These are phyloP conservation scores for Yponomeuta malinellus DNA, from an alignment of 2,888 invertebrate species.

Conservation along the genomic window DNA sequence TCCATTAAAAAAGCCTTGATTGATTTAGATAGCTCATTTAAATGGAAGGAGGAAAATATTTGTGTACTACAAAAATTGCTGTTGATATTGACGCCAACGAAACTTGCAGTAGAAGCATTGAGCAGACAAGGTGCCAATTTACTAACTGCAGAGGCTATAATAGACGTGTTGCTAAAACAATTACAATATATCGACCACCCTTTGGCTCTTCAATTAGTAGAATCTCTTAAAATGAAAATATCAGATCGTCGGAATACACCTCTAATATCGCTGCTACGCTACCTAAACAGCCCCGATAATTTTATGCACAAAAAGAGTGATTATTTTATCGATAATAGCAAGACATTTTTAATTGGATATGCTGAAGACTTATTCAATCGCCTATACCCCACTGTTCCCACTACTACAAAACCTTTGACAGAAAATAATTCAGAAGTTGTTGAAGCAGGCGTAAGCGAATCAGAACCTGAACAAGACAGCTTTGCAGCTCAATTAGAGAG, in stretches of 20 bases:
- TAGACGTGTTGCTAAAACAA: conserved; percentile 17
- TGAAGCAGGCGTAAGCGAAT: conserved; percentile 19
- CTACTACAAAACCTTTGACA: too few relatives aligned
- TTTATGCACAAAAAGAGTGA: conserved; percentile 22
- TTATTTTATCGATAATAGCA: conserved; percentile 21
- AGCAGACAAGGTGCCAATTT: conserved; percentile 22
- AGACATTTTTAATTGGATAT: conserved; percentile 21
- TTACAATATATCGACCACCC: conserved; percentile 7
- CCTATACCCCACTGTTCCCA: conserved; percentile 17
- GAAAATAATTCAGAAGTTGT: too few relatives aligned
- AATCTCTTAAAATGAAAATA: conserved; percentile 13
- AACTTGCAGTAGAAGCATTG: conserved; percentile 22
- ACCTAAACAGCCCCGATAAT: conserved; percentile 17
- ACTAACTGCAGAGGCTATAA: conserved; percentile 20
- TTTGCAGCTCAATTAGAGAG: conserved; percentile 21
- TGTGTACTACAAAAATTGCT: conserved; percentile 19
- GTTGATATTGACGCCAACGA: conserved; percentile 20
- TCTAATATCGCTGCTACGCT: conserved; percentile 17
- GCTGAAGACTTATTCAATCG: conserved; percentile 18
- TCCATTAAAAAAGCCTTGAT: conserved; percentile 16
- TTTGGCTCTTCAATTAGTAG: background rate
- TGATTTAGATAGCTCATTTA: conserved; percentile 16
- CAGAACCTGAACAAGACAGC: conserved; percentile 21
- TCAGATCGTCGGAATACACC: conserved; percentile 11
- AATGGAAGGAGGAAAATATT: conserved; percentile 22